Percentiles rank a stretch among this genome's conserved stretches.
phyloP scores from a whole-genome alignment of 2,113 vertebrate genomes.

The Pangasianodon gigas region DNA sequence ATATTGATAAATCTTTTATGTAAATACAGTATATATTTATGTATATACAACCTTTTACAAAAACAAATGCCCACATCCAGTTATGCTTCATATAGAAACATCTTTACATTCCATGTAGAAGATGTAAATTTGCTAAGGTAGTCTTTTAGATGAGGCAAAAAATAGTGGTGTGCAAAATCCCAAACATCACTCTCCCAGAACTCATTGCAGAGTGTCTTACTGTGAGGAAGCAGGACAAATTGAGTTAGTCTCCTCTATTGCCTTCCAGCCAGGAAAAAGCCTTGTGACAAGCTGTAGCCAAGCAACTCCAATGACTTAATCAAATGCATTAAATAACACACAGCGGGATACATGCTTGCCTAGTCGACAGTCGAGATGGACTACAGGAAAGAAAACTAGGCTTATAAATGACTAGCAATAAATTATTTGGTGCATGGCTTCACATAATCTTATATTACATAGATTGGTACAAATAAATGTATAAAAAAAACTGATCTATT shows the following conservation, averaged over 20 bases:
- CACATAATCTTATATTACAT: not conserved
- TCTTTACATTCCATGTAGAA: not conserved
- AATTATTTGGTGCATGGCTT: not conserved
- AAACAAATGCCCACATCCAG: not conserved
- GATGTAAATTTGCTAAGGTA: not conserved
- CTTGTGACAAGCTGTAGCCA: constrained; percentile 65
- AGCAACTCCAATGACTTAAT: constrained; percentile 63
- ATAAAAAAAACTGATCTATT: not conserved
- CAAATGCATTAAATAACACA: constrained; percentile 60
- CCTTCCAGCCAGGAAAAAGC: constrained; percentile 59
- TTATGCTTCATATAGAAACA: not conserved
- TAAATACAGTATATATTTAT: not conserved
- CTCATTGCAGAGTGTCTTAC: not conserved
- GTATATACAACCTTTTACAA: not conserved
- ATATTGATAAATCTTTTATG: not conserved
- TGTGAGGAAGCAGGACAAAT: constrained; percentile 57
- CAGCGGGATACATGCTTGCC: constrained; percentile 15
- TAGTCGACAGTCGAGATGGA: not conserved
- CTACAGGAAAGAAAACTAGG: not conserved
- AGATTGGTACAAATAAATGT: not conserved
- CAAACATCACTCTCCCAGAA: not conserved
- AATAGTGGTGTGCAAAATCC: not conserved
- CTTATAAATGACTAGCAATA: not conserved
- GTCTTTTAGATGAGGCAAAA: not conserved
- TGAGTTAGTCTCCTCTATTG: constrained; percentile 60